Evolutionary conservation across 2,113 vertebrate genomes (phyloP), one percentile per base, ranked within the genome.

Genomic region (Centrocercus urophasianus): DNA sequence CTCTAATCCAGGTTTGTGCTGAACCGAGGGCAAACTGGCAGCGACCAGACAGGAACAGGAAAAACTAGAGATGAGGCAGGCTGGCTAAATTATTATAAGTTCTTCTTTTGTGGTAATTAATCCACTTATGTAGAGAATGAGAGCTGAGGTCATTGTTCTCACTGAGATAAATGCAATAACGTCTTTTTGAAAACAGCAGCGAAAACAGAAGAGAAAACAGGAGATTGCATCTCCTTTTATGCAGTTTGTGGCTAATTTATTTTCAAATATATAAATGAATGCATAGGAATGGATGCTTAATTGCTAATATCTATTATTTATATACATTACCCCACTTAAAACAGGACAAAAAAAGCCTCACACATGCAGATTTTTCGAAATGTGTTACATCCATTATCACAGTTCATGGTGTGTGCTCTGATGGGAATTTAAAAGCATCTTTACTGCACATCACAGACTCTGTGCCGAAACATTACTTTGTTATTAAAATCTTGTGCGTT

Each of bases 221-320:
- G 95, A 96, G 95, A 93, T 77, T 87, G 86, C 91, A 95, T 95
- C 93, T 96, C 83, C 93, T 95, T 97, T 95, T 87, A 66, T 95
- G 93, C 83, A 94, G 93, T 95, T 97, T 94, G 95, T 96, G 96
- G 94, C 90, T 97, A 98, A 98, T 98, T 98, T 98, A 97, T 98
- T 97, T 98, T 97, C 96, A 97, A 96, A 97, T 96, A 96, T 97
- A 97, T 96, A 97, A 97, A 96, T 87, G 95, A 97, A 96, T 96
- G 95, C 94, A 92, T 95, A 96, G 95, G 95, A 97, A 97, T 97
- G 91, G 96, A 96, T 97, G 93, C 93, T 98, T 97, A 98, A 98
- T 98, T 98, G 96, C 97, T 98, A 97, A 96, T 98, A 97, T 98
- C 96, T 98, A 97, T 98, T 98, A 98, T 98, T 98, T 97, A 98